phyloP scores from a whole-genome alignment of 2,113 vertebrate genomes.

The Verasper variegatus region DNA sequence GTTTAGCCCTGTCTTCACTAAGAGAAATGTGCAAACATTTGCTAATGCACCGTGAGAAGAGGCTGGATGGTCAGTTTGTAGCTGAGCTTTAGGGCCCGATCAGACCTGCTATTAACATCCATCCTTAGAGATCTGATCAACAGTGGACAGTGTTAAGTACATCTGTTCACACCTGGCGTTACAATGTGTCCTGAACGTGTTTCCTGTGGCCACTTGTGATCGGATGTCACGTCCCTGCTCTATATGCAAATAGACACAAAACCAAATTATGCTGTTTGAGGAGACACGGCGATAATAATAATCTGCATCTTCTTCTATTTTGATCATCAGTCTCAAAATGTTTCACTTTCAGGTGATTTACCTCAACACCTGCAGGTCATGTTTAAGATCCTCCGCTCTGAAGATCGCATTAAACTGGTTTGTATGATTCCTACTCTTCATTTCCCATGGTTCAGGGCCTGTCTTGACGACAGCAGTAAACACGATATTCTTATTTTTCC shows the following conservation, averaged over 20 bases:
- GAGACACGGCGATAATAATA: background rate
- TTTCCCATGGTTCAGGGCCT: too few species aligned
- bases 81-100: background rate
- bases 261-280: too few species aligned
- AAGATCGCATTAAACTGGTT: slow-evolving; percentile 97
- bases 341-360: slow-evolving; percentile 87
- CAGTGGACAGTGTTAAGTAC: too few species aligned
- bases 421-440: slow-evolving; percentile 35
- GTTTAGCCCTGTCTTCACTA: slow-evolving; percentile 10
- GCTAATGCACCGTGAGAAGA: background rate
- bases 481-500: too few species aligned
- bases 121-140: background rate
- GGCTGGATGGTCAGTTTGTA: slow-evolving; percentile 31
- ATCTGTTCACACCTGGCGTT: too few species aligned
- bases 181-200: too few species aligned
- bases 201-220: too few species aligned
- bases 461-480: too few species aligned
- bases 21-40: background rate
- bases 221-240: too few species aligned
- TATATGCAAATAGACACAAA: too few species aligned
- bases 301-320: background rate
- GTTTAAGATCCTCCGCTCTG: slow-evolving; percentile 95
- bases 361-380: slow-evolving; percentile 97
- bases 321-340: background rate
- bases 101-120: background rate